Evolutionary conservation across 23 tunicate genomes (phyloP).

Genomic region (Ciona savignyi): DNA sequence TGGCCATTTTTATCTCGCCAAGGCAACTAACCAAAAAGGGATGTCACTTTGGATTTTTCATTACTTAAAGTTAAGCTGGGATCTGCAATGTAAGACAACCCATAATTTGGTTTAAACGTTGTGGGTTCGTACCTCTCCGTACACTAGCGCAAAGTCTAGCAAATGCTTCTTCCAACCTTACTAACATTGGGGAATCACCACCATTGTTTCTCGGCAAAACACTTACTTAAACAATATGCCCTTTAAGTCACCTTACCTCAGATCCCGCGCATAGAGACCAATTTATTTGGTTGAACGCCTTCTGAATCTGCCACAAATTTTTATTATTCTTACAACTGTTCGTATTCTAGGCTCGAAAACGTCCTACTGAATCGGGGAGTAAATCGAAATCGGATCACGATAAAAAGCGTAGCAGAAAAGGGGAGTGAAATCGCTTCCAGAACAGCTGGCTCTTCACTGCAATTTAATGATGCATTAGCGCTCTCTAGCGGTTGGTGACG

Average conservation of each 20-base stretch:
- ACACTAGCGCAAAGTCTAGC: too few relatives aligned
- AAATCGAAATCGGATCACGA: slow-evolving; percentile 35
- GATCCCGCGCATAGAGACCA: neutral
- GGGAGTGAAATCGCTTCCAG: slow-evolving; percentile 16
- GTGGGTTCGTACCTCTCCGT: too few relatives aligned
- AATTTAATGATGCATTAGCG: neutral
- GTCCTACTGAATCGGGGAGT: slow-evolving; percentile 73
- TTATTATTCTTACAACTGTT: neutral
- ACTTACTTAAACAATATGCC: neutral
- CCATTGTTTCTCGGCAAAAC: neutral
- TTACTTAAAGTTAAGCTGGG: too few relatives aligned
- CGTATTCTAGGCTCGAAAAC: slow-evolving; percentile 71
- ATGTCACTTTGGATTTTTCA: too few relatives aligned
- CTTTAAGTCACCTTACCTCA: neutral
- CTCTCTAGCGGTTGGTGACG: neutral
- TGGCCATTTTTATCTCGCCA: too few relatives aligned
- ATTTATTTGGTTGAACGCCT: neutral
- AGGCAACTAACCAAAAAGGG: too few relatives aligned
- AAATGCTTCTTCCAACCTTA: neutral
- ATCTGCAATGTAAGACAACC: too few relatives aligned
- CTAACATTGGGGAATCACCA: too few relatives aligned
- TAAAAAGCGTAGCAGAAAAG: slow-evolving; percentile 41
- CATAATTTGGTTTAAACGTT: too few relatives aligned
- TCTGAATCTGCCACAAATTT: too few relatives aligned
- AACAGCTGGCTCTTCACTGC: neutral